phyloP scores from a whole-genome alignment of 1,140 invertebrate species.

The Cherax quadricarinatus region DNA sequence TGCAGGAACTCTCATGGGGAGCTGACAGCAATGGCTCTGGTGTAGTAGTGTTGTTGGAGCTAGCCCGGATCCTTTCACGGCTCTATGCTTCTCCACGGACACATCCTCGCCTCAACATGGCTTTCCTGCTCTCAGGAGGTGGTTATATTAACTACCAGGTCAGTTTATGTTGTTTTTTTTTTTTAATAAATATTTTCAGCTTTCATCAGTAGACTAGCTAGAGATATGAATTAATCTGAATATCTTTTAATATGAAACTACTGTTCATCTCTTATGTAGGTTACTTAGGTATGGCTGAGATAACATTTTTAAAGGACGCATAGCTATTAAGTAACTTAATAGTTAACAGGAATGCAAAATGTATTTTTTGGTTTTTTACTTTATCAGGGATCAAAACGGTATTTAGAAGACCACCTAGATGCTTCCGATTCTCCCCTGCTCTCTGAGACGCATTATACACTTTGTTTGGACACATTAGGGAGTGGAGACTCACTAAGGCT shows the following conservation, averaged over 20 bases:
- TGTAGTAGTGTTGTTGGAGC: slow-evolving; percentile 90
- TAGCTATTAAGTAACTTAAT: too few species aligned
- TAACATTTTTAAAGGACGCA: too few species aligned
- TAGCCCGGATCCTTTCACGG: slow-evolving; percentile 92
- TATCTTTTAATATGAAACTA: too few species aligned
- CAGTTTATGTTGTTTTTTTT: not conserved
- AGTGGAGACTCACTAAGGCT: slow-evolving; percentile 84
- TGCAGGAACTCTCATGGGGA: slow-evolving; percentile 88
- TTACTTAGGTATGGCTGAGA: too few species aligned
- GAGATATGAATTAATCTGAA: too few species aligned
- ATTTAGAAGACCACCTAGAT: slow-evolving; percentile 76
- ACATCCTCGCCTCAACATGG: slow-evolving; percentile 89
- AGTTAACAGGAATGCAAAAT: not conserved
- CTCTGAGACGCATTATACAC: slow-evolving; percentile 83
- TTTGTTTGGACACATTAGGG: slow-evolving; percentile 93
- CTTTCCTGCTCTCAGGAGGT: slow-evolving; percentile 93
- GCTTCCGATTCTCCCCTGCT: slow-evolving; percentile 67
- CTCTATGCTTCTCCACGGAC: slow-evolving; percentile 90
- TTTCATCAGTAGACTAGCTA: not conserved
- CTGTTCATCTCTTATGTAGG: too few species aligned
- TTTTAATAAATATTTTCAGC: not conserved
- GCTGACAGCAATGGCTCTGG: slow-evolving; percentile 97
- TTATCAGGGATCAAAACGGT: slow-evolving; percentile 85
- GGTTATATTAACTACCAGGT: slow-evolving; percentile 93
- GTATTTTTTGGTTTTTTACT: not conserved